These are phyloP conservation scores for Drosophila robusta DNA, from an alignment of 2,888 invertebrate species.

Conservation along the genomic window DNA sequence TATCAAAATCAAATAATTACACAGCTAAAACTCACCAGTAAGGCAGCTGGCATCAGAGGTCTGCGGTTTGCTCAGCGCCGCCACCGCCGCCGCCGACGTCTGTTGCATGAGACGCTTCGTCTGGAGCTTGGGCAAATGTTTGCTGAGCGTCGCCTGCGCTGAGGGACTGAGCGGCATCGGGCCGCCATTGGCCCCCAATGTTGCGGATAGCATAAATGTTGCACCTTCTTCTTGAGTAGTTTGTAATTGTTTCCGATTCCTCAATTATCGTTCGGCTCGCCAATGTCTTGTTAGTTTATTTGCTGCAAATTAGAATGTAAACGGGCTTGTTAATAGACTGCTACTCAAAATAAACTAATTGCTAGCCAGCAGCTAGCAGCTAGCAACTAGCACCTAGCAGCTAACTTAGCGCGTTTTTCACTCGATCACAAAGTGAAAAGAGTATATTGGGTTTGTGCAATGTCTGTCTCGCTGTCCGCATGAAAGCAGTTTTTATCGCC, in stretches of 20 bases:
- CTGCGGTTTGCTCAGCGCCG: conserved; percentile 61
- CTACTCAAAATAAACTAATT: conserved; percentile 63
- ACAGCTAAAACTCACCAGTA: conserved; percentile 76
- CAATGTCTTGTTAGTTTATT: conserved; percentile 42
- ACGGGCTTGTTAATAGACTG: conserved; percentile 61
- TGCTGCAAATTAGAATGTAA: conserved; percentile 55
- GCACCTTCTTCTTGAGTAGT: conserved; percentile 18
- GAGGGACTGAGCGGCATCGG: conserved; percentile 84
- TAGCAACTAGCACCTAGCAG: conserved; percentile 10
- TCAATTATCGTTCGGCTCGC: conserved; percentile 32
- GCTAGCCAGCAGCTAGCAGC: conserved; percentile 27
- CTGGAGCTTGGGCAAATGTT: conserved; percentile 84
- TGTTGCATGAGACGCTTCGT: conserved; percentile 82
- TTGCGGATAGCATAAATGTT: conserved; percentile 80
- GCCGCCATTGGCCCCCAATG: conserved; percentile 82
- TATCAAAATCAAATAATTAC: conserved; percentile 3
- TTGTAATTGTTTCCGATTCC: conserved; percentile 15
- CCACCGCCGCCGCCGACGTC: conserved; percentile 24
- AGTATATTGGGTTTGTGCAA: too few species aligned
- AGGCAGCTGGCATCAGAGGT: conserved; percentile 84
- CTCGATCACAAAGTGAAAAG: too few species aligned
- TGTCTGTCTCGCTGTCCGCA: neutral
- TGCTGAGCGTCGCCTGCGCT: conserved; percentile 85
- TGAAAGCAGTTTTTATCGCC: too few species aligned
- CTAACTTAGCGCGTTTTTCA: conserved; percentile 29